Percentiles rank a stretch among this genome's conserved stretches.
Conservation (phyloP, 2,797 vertebrate species). For the Peromyscus aztecus region DNA sequence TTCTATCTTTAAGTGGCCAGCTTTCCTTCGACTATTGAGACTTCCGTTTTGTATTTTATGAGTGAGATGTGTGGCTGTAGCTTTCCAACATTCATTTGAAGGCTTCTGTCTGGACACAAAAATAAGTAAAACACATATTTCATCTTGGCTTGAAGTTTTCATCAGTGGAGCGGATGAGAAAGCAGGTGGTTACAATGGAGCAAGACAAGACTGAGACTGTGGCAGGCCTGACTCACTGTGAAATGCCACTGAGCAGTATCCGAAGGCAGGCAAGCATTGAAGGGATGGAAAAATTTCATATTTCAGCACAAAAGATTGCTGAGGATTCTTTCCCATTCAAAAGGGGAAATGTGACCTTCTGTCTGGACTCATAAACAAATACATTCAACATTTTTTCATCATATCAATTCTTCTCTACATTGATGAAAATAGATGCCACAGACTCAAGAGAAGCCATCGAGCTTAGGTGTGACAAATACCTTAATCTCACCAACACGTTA, state of each 20-base stretch:
- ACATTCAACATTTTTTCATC: slow-evolving; percentile 41
- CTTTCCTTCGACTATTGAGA: slow-evolving; percentile 9
- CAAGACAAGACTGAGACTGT: slow-evolving; percentile 57
- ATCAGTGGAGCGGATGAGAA: slow-evolving; percentile 64
- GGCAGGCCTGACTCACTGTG: slow-evolving; percentile 65
- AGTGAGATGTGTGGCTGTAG: background rate
- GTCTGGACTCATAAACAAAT: slow-evolving; percentile 62
- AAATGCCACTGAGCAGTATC: slow-evolving; percentile 61
- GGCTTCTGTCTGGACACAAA: slow-evolving; percentile 69
- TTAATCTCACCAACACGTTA: slow-evolving; percentile 14
- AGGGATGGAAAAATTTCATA: slow-evolving; percentile 73
- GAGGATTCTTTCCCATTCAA: slow-evolving; percentile 55
- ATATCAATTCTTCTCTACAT: background rate
- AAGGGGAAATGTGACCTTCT: slow-evolving; percentile 69
- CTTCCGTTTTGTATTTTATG: background rate
- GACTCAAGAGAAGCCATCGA: background rate
- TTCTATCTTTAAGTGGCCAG: background rate
- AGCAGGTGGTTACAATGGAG: slow-evolving; percentile 32
- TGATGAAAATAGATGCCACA: background rate
- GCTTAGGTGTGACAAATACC: slow-evolving; percentile 36
- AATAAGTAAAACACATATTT: slow-evolving; percentile 57
- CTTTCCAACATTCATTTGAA: slow-evolving; percentile 46
- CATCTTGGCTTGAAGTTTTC: slow-evolving; percentile 69
- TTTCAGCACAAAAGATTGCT: slow-evolving; percentile 71
- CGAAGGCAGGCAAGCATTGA: slow-evolving; percentile 49